These are phyloP conservation scores for Monopis laevigella DNA, from an alignment of 2,888 invertebrate genomes.

Conservation along the genomic window DNA sequence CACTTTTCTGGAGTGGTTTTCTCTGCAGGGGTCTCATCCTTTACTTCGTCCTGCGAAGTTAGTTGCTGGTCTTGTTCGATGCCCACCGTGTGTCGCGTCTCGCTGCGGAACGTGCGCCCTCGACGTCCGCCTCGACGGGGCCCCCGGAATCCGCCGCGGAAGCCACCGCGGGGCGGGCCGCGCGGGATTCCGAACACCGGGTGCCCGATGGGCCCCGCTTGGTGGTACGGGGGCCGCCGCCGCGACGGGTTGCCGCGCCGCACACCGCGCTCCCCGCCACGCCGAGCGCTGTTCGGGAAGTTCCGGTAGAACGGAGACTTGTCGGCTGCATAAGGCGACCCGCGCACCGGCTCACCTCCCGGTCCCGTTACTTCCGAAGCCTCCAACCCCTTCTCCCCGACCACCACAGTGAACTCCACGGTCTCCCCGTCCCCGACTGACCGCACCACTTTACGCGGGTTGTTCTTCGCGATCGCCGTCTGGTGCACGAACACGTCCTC, in stretches of 20 bases:
- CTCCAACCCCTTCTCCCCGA: slow-evolving; percentile 91
- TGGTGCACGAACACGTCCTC: slow-evolving; percentile 97
- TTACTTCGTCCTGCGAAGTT: no score
- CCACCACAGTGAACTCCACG: slow-evolving; percentile 93
- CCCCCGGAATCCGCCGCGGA: no score
- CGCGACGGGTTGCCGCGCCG: background rate
- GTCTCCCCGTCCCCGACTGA: slow-evolving; percentile 92
- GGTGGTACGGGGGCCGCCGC: background rate
- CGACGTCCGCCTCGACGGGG: no score
- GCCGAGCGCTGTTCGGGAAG: background rate
- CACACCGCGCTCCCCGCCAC: background rate
- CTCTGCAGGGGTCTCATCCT: no score
- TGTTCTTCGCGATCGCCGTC: slow-evolving; percentile 91
- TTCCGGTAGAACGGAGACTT: slow-evolving; percentile 59
- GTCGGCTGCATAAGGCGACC: slow-evolving; percentile 89
- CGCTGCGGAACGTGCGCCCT: background rate
- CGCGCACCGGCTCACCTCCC: slow-evolving; percentile 86
- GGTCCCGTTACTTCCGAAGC: slow-evolving; percentile 94
- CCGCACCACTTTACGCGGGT: slow-evolving; percentile 90
- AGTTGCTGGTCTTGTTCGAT: no score
- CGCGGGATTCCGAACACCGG: background rate
- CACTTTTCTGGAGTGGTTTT: no score
- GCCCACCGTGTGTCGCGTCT: background rate
- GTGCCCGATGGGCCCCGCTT: background rate
- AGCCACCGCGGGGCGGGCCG: background rate